These are phyloP conservation scores for Heliocidaris tuberculata DNA, from an alignment of 35 echinoderm and acorn worm species.

Conservation along the genomic window DNA sequence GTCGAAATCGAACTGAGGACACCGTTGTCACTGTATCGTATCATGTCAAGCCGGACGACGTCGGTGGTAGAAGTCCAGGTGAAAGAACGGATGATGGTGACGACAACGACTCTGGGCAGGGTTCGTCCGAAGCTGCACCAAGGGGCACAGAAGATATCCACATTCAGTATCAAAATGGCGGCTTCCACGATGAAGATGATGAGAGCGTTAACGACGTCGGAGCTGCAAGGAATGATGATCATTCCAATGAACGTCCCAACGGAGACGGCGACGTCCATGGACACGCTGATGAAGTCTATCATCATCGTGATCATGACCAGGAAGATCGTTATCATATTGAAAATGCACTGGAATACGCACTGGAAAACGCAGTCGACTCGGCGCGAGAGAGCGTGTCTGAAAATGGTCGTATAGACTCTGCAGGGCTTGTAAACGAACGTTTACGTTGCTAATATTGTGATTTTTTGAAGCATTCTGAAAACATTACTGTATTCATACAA, in stretches of 20 bases:
- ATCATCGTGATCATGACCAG: neutral
- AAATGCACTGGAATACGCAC: neutral
- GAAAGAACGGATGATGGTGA: neutral
- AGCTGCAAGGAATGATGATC: neutral
- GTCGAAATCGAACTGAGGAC: neutral
- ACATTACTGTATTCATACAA: no score
- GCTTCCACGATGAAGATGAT: neutral
- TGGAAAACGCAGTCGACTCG: neutral
- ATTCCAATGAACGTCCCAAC: neutral
- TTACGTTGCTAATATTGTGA: neutral
- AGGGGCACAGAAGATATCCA: neutral
- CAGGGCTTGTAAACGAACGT: neutral
- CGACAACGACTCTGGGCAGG: neutral
- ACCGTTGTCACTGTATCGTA: neutral
- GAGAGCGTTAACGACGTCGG: neutral
- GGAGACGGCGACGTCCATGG: neutral
- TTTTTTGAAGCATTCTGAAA: neutral
- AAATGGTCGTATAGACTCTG: neutral
- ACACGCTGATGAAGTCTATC: neutral
- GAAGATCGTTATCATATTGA: neutral
- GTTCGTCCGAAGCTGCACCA: neutral
- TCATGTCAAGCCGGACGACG: neutral
- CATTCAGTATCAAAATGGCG: neutral
- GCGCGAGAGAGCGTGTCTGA: neutral
- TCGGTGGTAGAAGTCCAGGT: neutral